These are phyloP conservation scores for Isurus oxyrinchus DNA, from an alignment of 2,113 vertebrate genomes.

Conservation along the genomic window DNA sequence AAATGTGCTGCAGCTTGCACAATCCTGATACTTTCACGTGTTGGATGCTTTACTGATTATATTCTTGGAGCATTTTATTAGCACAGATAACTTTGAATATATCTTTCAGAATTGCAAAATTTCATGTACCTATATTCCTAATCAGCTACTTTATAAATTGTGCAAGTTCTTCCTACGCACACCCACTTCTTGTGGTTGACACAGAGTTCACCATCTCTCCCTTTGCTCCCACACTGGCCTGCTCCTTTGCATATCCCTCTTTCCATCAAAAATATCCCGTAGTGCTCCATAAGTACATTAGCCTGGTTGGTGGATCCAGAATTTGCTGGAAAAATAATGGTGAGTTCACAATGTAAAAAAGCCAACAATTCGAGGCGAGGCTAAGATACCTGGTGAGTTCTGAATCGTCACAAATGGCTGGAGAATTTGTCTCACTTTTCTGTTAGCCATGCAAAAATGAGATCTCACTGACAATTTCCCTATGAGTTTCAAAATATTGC, in stretches of 20 bases:
- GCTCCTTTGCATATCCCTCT: background rate
- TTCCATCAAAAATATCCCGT: background rate
- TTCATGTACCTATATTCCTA: background rate
- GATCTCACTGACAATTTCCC: background rate
- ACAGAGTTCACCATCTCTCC: background rate
- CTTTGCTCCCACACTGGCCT: background rate
- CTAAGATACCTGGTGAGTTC: background rate
- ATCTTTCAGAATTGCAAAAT: background rate
- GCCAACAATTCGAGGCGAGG: background rate
- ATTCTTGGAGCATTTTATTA: background rate
- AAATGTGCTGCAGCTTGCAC: background rate
- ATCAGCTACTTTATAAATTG: background rate
- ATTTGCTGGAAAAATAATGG: background rate
- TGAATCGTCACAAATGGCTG: background rate
- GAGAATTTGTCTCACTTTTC: background rate
- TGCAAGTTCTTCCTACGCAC: background rate
- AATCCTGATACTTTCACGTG: background rate
- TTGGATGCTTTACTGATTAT: background rate
- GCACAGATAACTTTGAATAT: background rate
- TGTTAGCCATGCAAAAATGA: background rate
- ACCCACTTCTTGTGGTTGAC: background rate
- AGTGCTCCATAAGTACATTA: background rate
- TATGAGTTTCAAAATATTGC: background rate
- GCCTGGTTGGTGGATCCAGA: background rate
- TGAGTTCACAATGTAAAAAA: no score